phyloP scores from a whole-genome alignment of 2,113 vertebrate genomes.

The Formicarius rufipectus region DNA sequence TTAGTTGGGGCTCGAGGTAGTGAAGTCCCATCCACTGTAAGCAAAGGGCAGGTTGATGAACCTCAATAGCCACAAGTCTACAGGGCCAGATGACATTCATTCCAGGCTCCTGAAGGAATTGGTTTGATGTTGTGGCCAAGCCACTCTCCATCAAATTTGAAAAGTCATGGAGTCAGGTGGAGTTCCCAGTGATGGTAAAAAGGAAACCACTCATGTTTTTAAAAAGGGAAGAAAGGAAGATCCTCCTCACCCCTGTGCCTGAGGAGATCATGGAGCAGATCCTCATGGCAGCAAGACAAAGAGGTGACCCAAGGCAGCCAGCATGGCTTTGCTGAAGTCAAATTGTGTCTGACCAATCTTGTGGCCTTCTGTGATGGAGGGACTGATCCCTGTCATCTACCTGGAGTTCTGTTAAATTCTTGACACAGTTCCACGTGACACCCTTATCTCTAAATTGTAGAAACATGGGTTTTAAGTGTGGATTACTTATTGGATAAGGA shows the following conservation, averaged over 20 bases:
- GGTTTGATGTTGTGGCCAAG: neutral
- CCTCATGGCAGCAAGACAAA: neutral
- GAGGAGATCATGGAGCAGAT: neutral
- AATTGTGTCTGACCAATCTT: neutral
- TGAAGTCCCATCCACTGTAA: neutral
- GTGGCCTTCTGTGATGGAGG: neutral
- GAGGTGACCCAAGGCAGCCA: neutral
- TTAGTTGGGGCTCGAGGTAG: neutral
- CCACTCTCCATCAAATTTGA: neutral
- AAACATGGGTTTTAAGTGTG: neutral
- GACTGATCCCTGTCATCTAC: too few relatives aligned
- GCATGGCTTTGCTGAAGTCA: neutral
- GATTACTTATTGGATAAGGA: neutral
- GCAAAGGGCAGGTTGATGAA: neutral
- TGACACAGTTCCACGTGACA: neutral
- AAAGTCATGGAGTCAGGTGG: neutral
- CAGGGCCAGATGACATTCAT: neutral
- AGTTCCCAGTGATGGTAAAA: neutral
- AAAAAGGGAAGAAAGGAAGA: neutral
- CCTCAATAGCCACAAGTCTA: neutral
- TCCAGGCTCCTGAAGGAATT: neutral
- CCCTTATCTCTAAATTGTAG: neutral
- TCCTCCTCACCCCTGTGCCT: neutral
- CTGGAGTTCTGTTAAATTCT: neutral
- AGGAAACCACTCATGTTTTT: neutral